phyloP scores from a whole-genome alignment of 2,888 invertebrate genomes.

The Toxonevra muliebris region DNA sequence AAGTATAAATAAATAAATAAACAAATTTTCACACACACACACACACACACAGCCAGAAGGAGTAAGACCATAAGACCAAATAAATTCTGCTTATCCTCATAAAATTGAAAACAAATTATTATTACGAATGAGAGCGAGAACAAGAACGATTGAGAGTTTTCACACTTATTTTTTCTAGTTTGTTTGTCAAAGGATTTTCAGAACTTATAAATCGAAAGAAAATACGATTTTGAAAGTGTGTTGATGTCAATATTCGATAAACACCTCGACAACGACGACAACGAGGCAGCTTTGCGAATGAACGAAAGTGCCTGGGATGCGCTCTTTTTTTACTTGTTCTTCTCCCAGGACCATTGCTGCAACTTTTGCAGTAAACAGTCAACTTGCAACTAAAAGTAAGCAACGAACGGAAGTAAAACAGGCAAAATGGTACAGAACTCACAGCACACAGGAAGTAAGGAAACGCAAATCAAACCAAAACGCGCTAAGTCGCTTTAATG shows the following conservation, averaged over 20 bases:
- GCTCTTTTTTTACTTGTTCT: too few species aligned
- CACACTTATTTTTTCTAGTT: slow-evolving; percentile 8
- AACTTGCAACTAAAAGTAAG: background rate
- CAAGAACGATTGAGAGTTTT: too few species aligned
- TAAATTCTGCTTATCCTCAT: slow-evolving; percentile 35
- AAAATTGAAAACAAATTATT: slow-evolving; percentile 41
- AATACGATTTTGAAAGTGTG: too few species aligned
- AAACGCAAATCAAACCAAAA: slow-evolving; percentile 43
- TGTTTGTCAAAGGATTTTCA: slow-evolving; percentile 39
- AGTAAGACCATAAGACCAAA: slow-evolving; percentile 28
- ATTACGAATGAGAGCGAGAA: slow-evolving; percentile 3
- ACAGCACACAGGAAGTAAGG: background rate
- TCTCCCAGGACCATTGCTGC: too few species aligned
- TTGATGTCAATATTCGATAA: slow-evolving; percentile 33
- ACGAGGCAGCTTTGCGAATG: too few species aligned
- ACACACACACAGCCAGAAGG: background rate
- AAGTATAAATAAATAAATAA: too few species aligned
- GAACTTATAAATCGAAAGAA: slow-evolving; percentile 6
- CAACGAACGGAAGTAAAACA: background rate
- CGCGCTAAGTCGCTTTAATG: slow-evolving; percentile 64
- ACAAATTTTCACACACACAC: background rate
- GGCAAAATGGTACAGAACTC: background rate
- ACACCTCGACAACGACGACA: slow-evolving; percentile 34
- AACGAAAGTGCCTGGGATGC: too few species aligned
- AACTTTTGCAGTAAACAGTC: too few species aligned